Evolutionary conservation across 2,797 vertebrate species (phyloP).

Genomic region (Semaprochilodus insignis): DNA sequence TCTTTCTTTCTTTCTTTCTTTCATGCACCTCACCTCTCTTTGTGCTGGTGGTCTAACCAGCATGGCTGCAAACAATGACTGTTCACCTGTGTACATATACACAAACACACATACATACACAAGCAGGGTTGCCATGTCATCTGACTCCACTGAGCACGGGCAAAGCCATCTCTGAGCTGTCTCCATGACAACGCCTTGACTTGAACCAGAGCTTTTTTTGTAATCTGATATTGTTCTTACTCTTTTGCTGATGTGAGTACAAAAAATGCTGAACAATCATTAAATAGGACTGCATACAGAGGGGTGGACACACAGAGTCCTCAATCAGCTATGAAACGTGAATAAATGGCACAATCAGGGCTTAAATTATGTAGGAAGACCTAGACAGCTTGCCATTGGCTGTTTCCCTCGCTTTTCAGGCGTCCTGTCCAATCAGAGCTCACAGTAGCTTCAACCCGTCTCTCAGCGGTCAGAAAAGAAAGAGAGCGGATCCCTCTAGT

Average conservation of each 20-base stretch:
- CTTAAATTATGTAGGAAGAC: slow-evolving; percentile 2
- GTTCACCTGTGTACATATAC: slow-evolving; percentile 42
- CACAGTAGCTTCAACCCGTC: slow-evolving; percentile 65
- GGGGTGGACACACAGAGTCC: neutral
- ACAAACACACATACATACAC: slow-evolving; percentile 45
- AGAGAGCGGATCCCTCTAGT: slow-evolving; percentile 60
- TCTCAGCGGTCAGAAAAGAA: slow-evolving; percentile 32
- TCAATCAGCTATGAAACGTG: neutral
- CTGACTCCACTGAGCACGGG: slow-evolving; percentile 55
- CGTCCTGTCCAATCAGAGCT: slow-evolving; percentile 61
- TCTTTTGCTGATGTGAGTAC: neutral
- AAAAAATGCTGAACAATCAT: slow-evolving; percentile 9
- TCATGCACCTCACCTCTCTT: slow-evolving; percentile 4
- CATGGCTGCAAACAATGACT: slow-evolving; percentile 24
- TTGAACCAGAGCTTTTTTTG: neutral
- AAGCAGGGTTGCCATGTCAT: slow-evolving; percentile 46
- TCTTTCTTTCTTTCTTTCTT: slow-evolving; percentile 31
- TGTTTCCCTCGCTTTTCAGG: slow-evolving; percentile 51
- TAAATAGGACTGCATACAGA: no score
- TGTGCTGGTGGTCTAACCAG: slow-evolving; percentile 19
- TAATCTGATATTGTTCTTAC: neutral
- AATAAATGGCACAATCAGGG: slow-evolving; percentile 9
- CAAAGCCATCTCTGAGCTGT: slow-evolving; percentile 49
- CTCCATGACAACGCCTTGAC: slow-evolving; percentile 55
- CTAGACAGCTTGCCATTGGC: slow-evolving; percentile 3